A percentile compares a stretch with the other conserved stretches of the same genome.
phyloP scores from a whole-genome alignment of 2,888 invertebrate genomes.

The Antheraea yamamai region DNA sequence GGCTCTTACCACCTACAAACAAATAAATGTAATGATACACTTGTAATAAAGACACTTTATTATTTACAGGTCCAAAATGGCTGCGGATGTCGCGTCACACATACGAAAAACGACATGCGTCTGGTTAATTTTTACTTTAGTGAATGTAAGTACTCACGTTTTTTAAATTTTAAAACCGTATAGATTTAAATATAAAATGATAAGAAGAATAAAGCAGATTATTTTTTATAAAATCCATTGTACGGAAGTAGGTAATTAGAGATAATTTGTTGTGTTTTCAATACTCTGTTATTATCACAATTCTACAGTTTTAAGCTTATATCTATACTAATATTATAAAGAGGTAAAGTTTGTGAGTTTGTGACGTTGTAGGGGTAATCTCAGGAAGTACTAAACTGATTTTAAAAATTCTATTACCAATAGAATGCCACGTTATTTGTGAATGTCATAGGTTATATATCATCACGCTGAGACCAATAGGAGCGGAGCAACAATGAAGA shows the following conservation, averaged over 20 bases:
- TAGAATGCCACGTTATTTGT: no score
- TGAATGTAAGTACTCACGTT: conserved; percentile 62
- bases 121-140: conserved; percentile 69
- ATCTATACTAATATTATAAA: no score
- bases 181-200: background rate
- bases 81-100: conserved; percentile 68
- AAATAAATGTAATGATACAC: background rate
- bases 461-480: no score
- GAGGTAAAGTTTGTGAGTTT: no score
- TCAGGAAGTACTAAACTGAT: no score
- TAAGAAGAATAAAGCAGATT: background rate
- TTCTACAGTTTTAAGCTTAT: no score
- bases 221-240: background rate
- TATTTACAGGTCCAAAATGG: conserved; percentile 74
- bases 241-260: background rate
- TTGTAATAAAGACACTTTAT: conserved; percentile 15
- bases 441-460: no score
- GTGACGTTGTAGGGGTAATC: no score
- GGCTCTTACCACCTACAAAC: no score
- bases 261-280: background rate
- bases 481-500: no score
- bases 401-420: no score
- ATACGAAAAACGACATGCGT: conserved; percentile 68
- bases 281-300: background rate
- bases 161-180: background rate